Evolutionary conservation across 2,113 vertebrate species (phyloP), one percentile per base, ranked within the genome.

Genomic region (Sceloporus undulatus): DNA sequence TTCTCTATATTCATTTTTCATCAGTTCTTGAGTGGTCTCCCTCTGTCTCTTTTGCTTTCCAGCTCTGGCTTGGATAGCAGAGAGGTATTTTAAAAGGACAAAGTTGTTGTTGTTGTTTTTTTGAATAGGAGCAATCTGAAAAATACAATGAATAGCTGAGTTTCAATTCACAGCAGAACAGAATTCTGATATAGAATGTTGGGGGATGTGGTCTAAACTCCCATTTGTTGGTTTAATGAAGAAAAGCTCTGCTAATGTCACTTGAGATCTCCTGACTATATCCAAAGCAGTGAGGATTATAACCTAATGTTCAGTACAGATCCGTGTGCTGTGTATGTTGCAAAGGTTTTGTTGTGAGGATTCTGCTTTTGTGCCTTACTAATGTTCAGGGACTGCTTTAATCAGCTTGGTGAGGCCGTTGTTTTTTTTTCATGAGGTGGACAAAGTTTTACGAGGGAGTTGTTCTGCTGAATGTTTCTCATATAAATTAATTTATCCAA

Each of bases 11-110:
- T 3, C 21, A 81, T 89, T 86, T 71, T 42, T 1, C 2, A 84
- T 19, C 0, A 0, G 18, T 40, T 2, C 0, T 18, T 74, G 3
- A 59, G 59, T 14, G 10, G 5, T 34, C 29, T 84, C 1, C 6
- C 10, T 71, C 6, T 11, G 9, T 71, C 5, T 48, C 66, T 42
- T 14, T 42, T 13, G 19, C 59, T 48, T 23, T 62, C 27, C 9
- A 34, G 27, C 29, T 52, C 27, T 52, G 38, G 18, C 18, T 52
- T 75, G 18, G 19, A 13, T 27, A 34, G 38, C 40, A 13, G 42
- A 48, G 62, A 70, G 42, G 75, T 25, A 68, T 34, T 70, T 79
- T n/a, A 21, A 68, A 79, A 19, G 52, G 29, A 85, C 73, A 77
- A 68, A 68, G 34, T 34, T 34, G 34, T 34, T 34, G 34, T 34